A percentile compares a stretch with the other conserved stretches of the same genome.
Conservation (phyloP, 2,888 invertebrate genomes). For the Ormyrus pomaceus region DNA sequence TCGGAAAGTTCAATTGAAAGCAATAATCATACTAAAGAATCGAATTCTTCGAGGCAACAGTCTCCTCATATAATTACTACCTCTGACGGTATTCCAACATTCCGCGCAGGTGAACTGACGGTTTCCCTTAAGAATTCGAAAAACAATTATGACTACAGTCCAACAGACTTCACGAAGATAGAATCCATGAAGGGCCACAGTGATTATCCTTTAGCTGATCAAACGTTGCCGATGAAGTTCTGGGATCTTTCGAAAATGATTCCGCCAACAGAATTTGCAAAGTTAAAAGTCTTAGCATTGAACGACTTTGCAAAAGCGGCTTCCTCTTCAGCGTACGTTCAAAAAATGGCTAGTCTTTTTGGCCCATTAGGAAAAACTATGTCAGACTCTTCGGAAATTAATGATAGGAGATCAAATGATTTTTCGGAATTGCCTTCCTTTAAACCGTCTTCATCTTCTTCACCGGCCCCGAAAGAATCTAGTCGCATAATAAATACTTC, state of each 20-base stretch:
- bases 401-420: slow-evolving; percentile 64
- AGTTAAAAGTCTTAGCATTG: slow-evolving; percentile 71
- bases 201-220: slow-evolving; percentile 71
- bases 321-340: slow-evolving; percentile 70
- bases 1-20: slow-evolving; percentile 59
- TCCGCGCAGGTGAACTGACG: slow-evolving; percentile 72
- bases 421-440: slow-evolving; percentile 62
- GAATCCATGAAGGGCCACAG: slow-evolving; percentile 64
- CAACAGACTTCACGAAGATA: slow-evolving; percentile 69
- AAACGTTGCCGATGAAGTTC: slow-evolving; percentile 72
- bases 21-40: slow-evolving; percentile 63
- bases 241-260: slow-evolving; percentile 71
- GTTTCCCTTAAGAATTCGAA: slow-evolving; percentile 72
- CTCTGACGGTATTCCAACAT: slow-evolving; percentile 69
- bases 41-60: slow-evolving; percentile 47
- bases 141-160: slow-evolving; percentile 68
- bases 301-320: slow-evolving; percentile 71
- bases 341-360: slow-evolving; percentile 73
- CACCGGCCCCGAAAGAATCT: slow-evolving; percentile 60
- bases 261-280: slow-evolving; percentile 70
- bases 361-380: slow-evolving; percentile 68
- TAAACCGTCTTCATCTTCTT: slow-evolving; percentile 60
- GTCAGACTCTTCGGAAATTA: slow-evolving; percentile 63
- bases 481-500: slow-evolving; percentile 57
- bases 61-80: slow-evolving; percentile 55